These are phyloP conservation scores for Tenthredo notha DNA, from an alignment of 2,888 invertebrate species.

Conservation along the genomic window DNA sequence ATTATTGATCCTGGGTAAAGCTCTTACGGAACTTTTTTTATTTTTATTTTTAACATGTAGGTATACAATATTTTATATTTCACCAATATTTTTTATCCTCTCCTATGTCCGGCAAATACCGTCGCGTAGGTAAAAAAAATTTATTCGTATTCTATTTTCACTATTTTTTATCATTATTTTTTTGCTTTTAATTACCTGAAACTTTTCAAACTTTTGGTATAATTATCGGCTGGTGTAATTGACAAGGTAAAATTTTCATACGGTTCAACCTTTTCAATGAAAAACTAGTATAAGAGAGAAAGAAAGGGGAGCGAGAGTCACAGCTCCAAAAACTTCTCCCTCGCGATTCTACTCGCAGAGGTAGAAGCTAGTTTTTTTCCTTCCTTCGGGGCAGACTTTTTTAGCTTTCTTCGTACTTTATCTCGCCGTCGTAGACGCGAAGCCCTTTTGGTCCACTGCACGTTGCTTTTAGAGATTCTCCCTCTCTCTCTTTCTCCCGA, in stretches of 20 bases:
- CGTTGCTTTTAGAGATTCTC: slow-evolving; percentile 76
- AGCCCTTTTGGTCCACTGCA: slow-evolving; percentile 73
- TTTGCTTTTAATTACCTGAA: neutral
- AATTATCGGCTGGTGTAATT: neutral
- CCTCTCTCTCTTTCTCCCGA: slow-evolving; percentile 39
- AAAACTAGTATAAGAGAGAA: neutral
- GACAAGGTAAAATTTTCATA: neutral
- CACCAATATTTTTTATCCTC: neutral
- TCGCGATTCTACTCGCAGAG: neutral
- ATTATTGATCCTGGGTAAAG: slow-evolving; percentile 4
- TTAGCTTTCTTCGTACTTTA: slow-evolving; percentile 40
- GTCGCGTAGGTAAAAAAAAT: neutral
- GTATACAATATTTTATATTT: neutral
- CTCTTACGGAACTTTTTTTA: neutral
- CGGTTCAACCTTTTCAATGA: neutral
- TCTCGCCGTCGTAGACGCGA: slow-evolving; percentile 19
- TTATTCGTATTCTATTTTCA: neutral
- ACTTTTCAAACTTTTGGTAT: neutral
- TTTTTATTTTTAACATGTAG: neutral
- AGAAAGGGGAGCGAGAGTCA: neutral
- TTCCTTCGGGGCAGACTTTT: slow-evolving; percentile 22
- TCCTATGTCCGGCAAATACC: neutral
- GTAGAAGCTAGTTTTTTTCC: slow-evolving; percentile 38
- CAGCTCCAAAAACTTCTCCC: slow-evolving; percentile 31
- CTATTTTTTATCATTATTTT: neutral